Evolutionary conservation across 2,113 vertebrate species (phyloP).

Genomic region (Scortum barcoo): DNA sequence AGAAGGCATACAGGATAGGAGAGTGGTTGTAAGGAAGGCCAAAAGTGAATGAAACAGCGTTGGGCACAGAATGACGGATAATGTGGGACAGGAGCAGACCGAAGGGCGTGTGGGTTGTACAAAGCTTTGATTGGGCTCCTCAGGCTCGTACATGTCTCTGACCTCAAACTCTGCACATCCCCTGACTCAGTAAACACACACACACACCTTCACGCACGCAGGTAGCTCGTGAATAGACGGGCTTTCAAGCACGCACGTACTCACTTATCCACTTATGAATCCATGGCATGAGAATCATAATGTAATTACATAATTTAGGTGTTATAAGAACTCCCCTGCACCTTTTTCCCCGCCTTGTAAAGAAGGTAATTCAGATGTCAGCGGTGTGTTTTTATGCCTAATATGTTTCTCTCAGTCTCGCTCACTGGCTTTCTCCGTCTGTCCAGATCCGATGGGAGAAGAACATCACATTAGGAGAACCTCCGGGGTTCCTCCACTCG

Average conservation of each 20-base stretch:
- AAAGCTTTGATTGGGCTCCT: slow-evolving; percentile 47
- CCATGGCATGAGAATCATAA: slow-evolving; percentile 43
- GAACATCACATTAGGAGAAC: slow-evolving; percentile 99
- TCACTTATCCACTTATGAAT: slow-evolving; percentile 69
- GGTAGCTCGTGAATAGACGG: slow-evolving; percentile 39
- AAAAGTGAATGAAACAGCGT: slow-evolving; percentile 15
- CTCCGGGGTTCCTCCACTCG: slow-evolving; percentile 98
- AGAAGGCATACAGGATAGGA: neutral
- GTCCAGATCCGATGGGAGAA: slow-evolving; percentile 99
- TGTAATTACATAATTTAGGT: slow-evolving; percentile 67
- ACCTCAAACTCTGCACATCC: slow-evolving; percentile 36
- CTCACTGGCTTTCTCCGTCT: slow-evolving; percentile 35
- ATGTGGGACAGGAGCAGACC: slow-evolving; percentile 13
- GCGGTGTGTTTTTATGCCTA: slow-evolving; percentile 51
- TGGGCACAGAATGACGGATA: neutral
- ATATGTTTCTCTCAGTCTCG: slow-evolving; percentile 43
- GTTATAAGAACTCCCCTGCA: slow-evolving; percentile 59
- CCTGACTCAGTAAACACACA: slow-evolving; percentile 27
- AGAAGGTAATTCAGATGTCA: slow-evolving; percentile 58
- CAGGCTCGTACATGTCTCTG: slow-evolving; percentile 58
- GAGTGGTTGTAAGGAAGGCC: neutral
- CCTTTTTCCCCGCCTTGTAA: slow-evolving; percentile 50
- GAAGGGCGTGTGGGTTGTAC: slow-evolving; percentile 27
- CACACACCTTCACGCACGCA: slow-evolving; percentile 7
- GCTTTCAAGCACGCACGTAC: slow-evolving; percentile 53